Conservation (phyloP, 2,888 invertebrate genomes). For the Drosophila putrida region DNA sequence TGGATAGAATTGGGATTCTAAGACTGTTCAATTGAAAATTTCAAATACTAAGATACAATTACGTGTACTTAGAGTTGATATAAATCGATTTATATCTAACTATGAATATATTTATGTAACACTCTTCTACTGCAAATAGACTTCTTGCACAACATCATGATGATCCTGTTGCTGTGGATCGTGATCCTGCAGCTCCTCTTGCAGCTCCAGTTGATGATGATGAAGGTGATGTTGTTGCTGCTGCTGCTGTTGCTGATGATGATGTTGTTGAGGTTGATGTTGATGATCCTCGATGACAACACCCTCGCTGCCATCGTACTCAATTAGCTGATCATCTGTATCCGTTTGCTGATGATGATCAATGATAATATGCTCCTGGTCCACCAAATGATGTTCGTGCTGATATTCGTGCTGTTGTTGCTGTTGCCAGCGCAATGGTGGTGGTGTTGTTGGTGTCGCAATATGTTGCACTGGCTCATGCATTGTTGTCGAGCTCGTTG, state of each 20-base stretch:
- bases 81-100: constrained; percentile 23
- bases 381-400: constrained; percentile 68
- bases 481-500: constrained; percentile 46
- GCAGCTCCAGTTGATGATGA: constrained; percentile 68
- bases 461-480: constrained; percentile 63
- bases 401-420: constrained; percentile 64
- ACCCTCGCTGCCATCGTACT: constrained; percentile 76
- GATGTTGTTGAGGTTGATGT: constrained; percentile 45
- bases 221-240: constrained; percentile 44
- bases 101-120: constrained; percentile 22
- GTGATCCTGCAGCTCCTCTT: constrained; percentile 75
- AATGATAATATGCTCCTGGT: constrained; percentile 72
- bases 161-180: constrained; percentile 79
- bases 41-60: neutral
- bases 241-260: constrained; percentile 54
- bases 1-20: neutral
- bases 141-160: constrained; percentile 82
- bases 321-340: constrained; percentile 76
- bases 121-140: constrained; percentile 74
- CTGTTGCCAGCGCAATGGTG: constrained; percentile 78
- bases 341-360: constrained; percentile 75
- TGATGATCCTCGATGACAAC: constrained; percentile 68
- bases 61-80: constrained; percentile 15
- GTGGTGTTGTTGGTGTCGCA: constrained; percentile 79
- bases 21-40: neutral